These are phyloP conservation scores for Aptenodytes forsteri DNA, from an alignment of 2,113 vertebrate species.

Conservation along the genomic window DNA sequence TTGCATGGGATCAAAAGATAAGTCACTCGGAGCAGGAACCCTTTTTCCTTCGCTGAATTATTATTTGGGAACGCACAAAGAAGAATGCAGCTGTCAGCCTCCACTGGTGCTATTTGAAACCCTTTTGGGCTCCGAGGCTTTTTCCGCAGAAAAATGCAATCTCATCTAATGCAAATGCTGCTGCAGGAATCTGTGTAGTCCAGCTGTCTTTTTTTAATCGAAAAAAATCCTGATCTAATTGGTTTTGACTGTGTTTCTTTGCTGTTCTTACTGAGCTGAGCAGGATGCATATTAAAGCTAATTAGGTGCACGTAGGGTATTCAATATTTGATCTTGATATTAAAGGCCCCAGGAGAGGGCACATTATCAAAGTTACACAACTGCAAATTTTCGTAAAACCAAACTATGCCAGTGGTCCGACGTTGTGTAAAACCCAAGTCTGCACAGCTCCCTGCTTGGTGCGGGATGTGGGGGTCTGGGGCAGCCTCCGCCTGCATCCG, in stretches of 20 bases:
- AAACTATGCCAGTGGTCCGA: not conserved
- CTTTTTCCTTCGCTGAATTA: not conserved
- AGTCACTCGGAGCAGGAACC: not conserved
- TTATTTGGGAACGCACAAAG: not conserved
- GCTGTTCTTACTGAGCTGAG: not conserved
- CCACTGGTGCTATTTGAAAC: constrained; percentile 26
- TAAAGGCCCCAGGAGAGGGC: constrained; percentile 22
- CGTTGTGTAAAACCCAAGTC: not conserved
- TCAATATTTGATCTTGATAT: constrained; percentile 38
- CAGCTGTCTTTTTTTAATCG: not conserved
- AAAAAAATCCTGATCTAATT: not conserved
- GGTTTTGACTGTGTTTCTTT: constrained; percentile 28
- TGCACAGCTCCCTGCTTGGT: accelerated
- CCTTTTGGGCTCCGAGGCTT: constrained; percentile 23
- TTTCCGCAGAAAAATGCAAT: constrained; percentile 51
- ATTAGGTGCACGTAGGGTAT: constrained; percentile 27
- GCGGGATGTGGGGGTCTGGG: accelerated
- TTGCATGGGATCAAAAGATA: not conserved
- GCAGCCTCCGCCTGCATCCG: accelerated
- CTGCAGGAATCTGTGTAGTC: constrained; percentile 14
- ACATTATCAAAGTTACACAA: not conserved
- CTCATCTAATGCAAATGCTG: constrained; percentile 42
- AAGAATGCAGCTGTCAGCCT: constrained; percentile 16
- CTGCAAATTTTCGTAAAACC: not conserved
- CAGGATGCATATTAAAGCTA: constrained; percentile 24